phyloP scores from a whole-genome alignment of 2,113 vertebrate species.

The Rhodinocichla rosea region DNA sequence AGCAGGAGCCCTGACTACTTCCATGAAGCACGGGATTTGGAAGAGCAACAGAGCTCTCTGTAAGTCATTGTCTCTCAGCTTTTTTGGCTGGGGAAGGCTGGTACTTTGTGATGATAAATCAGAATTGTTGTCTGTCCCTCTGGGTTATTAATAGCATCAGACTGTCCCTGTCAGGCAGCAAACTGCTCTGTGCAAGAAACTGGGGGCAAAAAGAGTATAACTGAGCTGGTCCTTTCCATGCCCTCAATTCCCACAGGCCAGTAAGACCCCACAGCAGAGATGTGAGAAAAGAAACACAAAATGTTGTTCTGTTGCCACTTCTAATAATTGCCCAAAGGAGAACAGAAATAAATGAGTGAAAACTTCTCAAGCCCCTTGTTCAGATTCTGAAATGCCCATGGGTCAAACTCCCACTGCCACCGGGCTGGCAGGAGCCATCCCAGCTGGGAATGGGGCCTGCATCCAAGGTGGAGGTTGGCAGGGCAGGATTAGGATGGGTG shows the following conservation, averaged over 20 bases:
- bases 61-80: background rate
- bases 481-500: background rate
- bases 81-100: background rate
- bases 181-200: background rate
- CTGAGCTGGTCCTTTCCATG: background rate
- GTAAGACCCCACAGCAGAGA: background rate
- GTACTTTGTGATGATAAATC: background rate
- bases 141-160: background rate
- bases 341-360: background rate
- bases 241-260: rapidly evolving
- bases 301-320: background rate
- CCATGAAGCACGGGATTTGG: background rate
- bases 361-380: background rate
- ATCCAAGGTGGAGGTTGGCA: background rate
- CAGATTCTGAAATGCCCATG: background rate
- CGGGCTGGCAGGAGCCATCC: rapidly evolving
- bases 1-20: background rate
- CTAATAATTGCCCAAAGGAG: background rate
- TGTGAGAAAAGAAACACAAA: background rate
- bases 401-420: rapidly evolving
- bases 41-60: background rate
- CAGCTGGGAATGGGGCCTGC: background rate
- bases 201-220: rapidly evolving
- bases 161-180: background rate
- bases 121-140: background rate